Conservation (phyloP, 2,888 invertebrate species). For the Alloplasta piceator region DNA sequence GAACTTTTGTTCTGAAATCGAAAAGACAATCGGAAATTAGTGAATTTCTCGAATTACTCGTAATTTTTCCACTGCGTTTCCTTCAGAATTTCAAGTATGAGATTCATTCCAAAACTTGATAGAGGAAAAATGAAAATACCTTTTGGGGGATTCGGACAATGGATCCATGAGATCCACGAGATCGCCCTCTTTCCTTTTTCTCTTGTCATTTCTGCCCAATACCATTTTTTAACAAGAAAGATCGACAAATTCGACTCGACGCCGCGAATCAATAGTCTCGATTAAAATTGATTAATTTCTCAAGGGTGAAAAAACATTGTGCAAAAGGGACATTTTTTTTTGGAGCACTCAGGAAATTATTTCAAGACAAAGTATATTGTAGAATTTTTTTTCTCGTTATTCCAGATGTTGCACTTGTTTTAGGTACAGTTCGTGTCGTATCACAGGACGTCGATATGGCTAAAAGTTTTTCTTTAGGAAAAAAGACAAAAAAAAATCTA, state of each 20-base stretch:
- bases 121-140: slow-evolving; percentile 70
- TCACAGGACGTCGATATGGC: slow-evolving; percentile 25
- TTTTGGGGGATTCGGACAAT: slow-evolving; percentile 79
- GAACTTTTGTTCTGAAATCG: slow-evolving; percentile 88
- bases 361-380: not conserved
- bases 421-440: slow-evolving; percentile 1
- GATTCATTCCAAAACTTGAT: not conserved
- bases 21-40: not conserved
- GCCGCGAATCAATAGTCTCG: slow-evolving; percentile 24
- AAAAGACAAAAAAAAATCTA: slow-evolving; percentile 35
- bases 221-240: slow-evolving; percentile 76
- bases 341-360: not conserved
- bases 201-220: slow-evolving; percentile 81
- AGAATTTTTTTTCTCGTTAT: not conserved
- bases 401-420: not conserved
- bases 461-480: slow-evolving; percentile 5
- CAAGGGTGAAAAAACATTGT: not conserved
- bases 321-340: not conserved
- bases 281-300: not conserved
- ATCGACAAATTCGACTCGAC: not conserved
- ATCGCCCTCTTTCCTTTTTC: slow-evolving; percentile 82
- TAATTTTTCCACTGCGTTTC: not conserved
- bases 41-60: slow-evolving; percentile 8
- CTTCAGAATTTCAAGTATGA: not conserved
- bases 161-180: slow-evolving; percentile 82